Evolutionary conservation across 1,140 invertebrate species (phyloP), one percentile per base, ranked within the genome.

Genomic region (Drosophila malerkotliana): DNA sequence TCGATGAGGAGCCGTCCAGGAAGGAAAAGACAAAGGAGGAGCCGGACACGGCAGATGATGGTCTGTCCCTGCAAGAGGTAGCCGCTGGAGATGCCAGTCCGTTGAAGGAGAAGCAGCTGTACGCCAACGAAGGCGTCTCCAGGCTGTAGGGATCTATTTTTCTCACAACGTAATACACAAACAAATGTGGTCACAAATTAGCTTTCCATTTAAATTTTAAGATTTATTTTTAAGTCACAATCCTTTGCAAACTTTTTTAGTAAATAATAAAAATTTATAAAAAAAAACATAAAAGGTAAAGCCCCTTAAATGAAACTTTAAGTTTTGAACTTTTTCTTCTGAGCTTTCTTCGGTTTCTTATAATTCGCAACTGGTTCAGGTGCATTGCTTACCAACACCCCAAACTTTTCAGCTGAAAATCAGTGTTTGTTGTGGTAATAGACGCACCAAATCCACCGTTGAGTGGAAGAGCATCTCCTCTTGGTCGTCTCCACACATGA

Each of bases 101-200:
- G 0, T 26, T 30, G 0, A 66, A 73, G 24, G 64, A 73, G 37
- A 44, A 59, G 6, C 60, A 78, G 48, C 51, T 88, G 8, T 87
- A 91, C 68, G 79, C 79, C 21, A 91, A 91, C 45, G 89, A 91
- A 32, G 81, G 73, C 2, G 49, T 91, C 4, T 91, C 89, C 9
- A 68, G 89, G n/a, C 83, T 91, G 6, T 91, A 64, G 52, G 21
- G 9, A 15, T 7, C 4, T 9, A 24, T 18, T 6, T 14, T 10
- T 4, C 2, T 4, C 5, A 1, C n/a, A 24, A 14, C 37, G 28
- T 5, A 18, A 10, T 18, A 30, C 51, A 47, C 30, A 47, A 62
- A 45, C 1, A 2, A 21, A 37, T 12, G 10, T 44, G 41, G 41
- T 12, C 41, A 18, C 34, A 37, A 37, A 37, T 37, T 37, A 37